Conservation (phyloP, 2,113 vertebrate genomes). For the Syngnathus floridae region DNA sequence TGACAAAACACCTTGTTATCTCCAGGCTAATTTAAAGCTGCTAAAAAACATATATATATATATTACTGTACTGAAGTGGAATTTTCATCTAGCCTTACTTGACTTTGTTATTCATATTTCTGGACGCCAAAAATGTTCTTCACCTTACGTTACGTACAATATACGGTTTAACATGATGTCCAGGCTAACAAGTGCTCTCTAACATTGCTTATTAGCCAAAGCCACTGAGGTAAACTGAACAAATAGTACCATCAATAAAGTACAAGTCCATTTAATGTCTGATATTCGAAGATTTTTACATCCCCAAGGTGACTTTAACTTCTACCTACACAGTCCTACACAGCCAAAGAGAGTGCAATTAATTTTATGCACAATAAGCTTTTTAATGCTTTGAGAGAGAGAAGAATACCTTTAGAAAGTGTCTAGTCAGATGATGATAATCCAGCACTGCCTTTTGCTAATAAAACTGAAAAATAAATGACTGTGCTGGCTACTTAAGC, state of each 20-base stretch:
- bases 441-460: not conserved
- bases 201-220: no score
- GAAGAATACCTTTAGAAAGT: not conserved
- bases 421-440: not conserved
- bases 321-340: no score
- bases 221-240: no score
- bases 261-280: no score
- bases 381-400: not conserved
- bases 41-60: no score
- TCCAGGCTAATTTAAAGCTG: not conserved
- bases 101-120: no score
- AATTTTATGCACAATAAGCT: not conserved
- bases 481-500: not conserved
- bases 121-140: no score
- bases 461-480: not conserved
- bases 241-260: no score
- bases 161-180: no score
- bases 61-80: not conserved
- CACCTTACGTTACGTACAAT: no score
- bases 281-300: no score
- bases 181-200: no score
- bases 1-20: not conserved
- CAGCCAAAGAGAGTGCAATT: not conserved
- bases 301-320: not conserved
- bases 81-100: not conserved